Evolutionary conservation across 2,797 vertebrate genomes (phyloP), one percentile per base, ranked within the genome.

Genomic region (Agapornis canus): DNA sequence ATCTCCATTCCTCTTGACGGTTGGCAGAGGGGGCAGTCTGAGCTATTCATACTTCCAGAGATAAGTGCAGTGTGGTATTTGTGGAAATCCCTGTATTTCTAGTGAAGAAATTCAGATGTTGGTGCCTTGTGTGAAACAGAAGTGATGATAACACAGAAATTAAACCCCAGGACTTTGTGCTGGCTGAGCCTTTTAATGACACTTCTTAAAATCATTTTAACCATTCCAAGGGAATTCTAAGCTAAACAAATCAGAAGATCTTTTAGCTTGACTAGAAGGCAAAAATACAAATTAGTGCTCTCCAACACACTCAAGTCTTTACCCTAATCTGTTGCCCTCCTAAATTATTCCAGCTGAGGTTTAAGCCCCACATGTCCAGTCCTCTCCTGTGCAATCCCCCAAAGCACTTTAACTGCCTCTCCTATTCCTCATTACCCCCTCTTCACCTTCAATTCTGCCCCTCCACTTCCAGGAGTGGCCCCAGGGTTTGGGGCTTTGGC

Each of bases 1-100:
- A 71, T 95, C 92, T 94, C 78, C 42, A 31, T 95, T 93, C 84
- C 92, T 87, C 89, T 81, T 91, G 39, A 14, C 77, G 60, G 37
- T 12, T 85, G 37, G 43, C 81, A 83, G 60, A 92, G 31, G 71
- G 52, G 60, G 42, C 40, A 65, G 18, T 43, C 19, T 59, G 69
- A 88, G 26, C 86, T 95, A 83, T 92, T 80, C 86, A 87, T 87
- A 92, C 14, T 43, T 65, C 39, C 35, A 92, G 79, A 64, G 47
- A 68, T 82, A 65, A 71, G 39, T 70, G 29, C 60, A 64, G 5
- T 11, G 40, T 32, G 60, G 42, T 87, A 66, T 92, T 92, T 92
- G 71, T 76, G 72, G 83, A 90, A 80, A 80, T 56, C 59, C 65
- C 47, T 68, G 12, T 47, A 54, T 54, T 81, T 69, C 63, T 32